Conservation (phyloP, 2,797 vertebrate species). For the Smutsia gigantea region DNA sequence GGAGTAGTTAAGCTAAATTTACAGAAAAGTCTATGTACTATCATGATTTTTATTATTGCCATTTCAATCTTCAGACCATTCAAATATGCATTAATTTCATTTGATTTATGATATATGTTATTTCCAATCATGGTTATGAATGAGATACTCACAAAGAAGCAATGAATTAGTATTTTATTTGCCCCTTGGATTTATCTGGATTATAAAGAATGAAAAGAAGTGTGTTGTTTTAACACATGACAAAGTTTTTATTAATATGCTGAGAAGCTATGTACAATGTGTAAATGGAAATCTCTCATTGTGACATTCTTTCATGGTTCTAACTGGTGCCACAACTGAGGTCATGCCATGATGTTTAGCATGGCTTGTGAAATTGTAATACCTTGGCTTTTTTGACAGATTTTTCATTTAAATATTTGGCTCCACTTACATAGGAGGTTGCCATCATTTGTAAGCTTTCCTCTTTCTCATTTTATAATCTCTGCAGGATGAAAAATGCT, state of each 20-base stretch:
- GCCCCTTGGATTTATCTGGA: background rate
- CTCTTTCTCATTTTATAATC: slow-evolving; percentile 74
- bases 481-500: slow-evolving; percentile 82
- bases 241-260: slow-evolving; percentile 69
- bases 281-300: slow-evolving; percentile 68
- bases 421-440: slow-evolving; percentile 68
- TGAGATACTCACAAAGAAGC: background rate
- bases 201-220: background rate
- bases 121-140: background rate
- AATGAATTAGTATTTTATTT: slow-evolving; percentile 10
- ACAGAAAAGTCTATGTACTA: background rate
- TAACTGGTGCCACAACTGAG: slow-evolving; percentile 60
- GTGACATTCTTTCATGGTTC: slow-evolving; percentile 60
- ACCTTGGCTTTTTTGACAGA: slow-evolving; percentile 75
- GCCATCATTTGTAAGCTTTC: slow-evolving; percentile 72
- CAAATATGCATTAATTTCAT: slow-evolving; percentile 27
- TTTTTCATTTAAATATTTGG: slow-evolving; percentile 82
- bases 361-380: slow-evolving; percentile 72
- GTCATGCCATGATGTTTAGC: slow-evolving; percentile 64
- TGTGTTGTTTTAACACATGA: slow-evolving; percentile 39
- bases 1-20: background rate
- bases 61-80: background rate
- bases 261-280: slow-evolving; percentile 35
- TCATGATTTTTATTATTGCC: background rate
- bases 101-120: background rate